Evolutionary conservation across 92 coral and sea anemone genomes (phyloP), one percentile per base, ranked within the genome.

Genomic region (Epizoanthus fatuus): DNA sequence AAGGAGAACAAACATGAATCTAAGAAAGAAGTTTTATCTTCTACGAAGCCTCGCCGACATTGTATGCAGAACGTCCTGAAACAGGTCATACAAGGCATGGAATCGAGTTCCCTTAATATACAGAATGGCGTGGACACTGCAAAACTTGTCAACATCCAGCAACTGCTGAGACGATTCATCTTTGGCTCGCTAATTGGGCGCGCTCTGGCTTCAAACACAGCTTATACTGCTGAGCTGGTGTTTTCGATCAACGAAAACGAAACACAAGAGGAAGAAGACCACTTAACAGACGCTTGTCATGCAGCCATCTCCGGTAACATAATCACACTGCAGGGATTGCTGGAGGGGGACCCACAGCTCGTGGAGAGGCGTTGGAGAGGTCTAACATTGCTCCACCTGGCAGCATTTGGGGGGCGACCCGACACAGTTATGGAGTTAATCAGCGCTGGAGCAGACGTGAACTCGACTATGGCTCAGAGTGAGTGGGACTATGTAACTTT

Each of bases 341-440:
- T 62, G 22, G 49, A 49, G 37, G 60, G 3, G 15, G 65, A 77
- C 55, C 25, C 44, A 13, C 69, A 77, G 8, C 70, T 77, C 13
- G 82, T 44, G 7, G 58, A 32, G 22, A 77, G 64, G 70, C 82
- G 70, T 42, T 77, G 82, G 82, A 35, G 70, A n/a, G 82, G 82
- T 20, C 70, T 77, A 9, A 19, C 57, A 4, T 42, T 77, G 58
- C 45, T 62, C 11, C 82, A 77, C 25, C 17, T 59, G 17, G 70
- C 70, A 14, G 82, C 82, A 13, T 77, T 77, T 44, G 82, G 82
- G 29, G 82, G 70, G 17, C 82, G 47, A 37, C n/a, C 12, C 45
- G 82, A 60, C 19, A 42, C 17, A 4, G 55, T 77, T 14, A 60
- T 19, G 17, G 38, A 35, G 3, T 60, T 77, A 25, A 17, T 77